Evolutionary conservation across 1,140 invertebrate genomes (phyloP).

Genomic region (Ceratosolen solmsi): DNA sequence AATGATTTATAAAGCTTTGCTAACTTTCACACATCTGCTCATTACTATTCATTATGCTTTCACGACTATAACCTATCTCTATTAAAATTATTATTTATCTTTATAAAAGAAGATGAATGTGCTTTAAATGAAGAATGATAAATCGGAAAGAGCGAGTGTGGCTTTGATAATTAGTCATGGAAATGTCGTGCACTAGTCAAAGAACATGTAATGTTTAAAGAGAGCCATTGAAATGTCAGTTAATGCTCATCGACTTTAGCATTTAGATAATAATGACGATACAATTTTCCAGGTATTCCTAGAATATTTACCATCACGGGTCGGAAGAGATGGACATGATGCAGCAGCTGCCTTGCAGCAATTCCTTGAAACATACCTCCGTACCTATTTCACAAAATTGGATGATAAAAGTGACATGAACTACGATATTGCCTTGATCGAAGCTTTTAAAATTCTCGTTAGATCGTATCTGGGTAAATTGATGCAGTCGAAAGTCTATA

Average conservation of each 20-base stretch:
- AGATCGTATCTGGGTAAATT: conserved; percentile 75
- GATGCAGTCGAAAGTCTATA: conserved; percentile 66
- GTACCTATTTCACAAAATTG: conserved; percentile 68
- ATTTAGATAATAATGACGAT: background rate
- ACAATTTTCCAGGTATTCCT: conserved; percentile 69
- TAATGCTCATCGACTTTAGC: no score
- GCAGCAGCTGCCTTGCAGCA: conserved; percentile 74
- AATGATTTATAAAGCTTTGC: background rate
- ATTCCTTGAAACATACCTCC: conserved; percentile 75
- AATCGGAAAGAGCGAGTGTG: no score
- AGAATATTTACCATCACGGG: conserved; percentile 76
- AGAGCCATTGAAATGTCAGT: background rate
- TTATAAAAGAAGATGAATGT: no score
- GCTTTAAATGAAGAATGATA: no score
- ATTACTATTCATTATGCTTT: background rate
- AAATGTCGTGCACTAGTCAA: no score
- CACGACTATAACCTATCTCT: no score
- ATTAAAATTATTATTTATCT: no score
- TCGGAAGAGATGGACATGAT: conserved; percentile 74
- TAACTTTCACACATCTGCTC: background rate
- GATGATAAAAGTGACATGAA: conserved; percentile 63
- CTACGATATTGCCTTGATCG: conserved; percentile 71
- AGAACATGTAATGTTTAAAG: no score
- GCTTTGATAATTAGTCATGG: no score
- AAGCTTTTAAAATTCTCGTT: conserved; percentile 75